Conservation (phyloP, 2,113 vertebrate species). For the Sander vitreus region DNA sequence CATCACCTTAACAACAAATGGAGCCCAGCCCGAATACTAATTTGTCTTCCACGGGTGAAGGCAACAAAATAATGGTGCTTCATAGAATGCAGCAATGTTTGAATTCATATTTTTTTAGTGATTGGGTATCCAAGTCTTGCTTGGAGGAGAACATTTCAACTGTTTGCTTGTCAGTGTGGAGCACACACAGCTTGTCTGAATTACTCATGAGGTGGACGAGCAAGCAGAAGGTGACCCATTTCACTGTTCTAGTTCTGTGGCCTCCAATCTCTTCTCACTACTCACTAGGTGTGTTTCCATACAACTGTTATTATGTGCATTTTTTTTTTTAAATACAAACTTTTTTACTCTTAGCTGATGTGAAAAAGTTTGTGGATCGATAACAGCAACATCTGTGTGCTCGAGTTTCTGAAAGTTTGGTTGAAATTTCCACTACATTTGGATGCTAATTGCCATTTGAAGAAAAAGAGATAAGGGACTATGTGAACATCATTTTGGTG, state of each 20-base stretch:
- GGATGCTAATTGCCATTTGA: too few relatives aligned
- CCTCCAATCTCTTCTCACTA: constrained; percentile 32
- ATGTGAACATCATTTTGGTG: too few relatives aligned
- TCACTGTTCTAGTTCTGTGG: constrained; percentile 62
- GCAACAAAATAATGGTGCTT: constrained; percentile 53
- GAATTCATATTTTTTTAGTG: constrained; percentile 32
- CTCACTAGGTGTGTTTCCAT: background rate
- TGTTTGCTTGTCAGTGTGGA: constrained; percentile 49
- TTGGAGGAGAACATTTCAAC: constrained; percentile 39
- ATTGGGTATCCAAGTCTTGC: constrained; percentile 23
- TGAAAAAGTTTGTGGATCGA: background rate
- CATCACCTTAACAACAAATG: constrained; percentile 44
- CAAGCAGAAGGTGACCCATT: constrained; percentile 66
- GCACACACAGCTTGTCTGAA: constrained; percentile 46
- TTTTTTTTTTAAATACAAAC: background rate
- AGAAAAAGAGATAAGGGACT: too few relatives aligned
- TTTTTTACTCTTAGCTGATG: background rate
- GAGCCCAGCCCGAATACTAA: constrained; percentile 43
- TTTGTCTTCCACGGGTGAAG: constrained; percentile 47
- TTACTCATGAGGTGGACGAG: constrained; percentile 67
- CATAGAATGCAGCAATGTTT: constrained; percentile 12
- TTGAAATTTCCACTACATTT: background rate
- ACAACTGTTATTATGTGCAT: background rate
- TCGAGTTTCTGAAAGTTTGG: background rate
- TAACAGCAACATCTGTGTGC: background rate